Percentiles rank a stretch among this genome's conserved stretches.
Conservation (phyloP, 2,888 invertebrate genomes). For the Eupelmus urozonus region DNA sequence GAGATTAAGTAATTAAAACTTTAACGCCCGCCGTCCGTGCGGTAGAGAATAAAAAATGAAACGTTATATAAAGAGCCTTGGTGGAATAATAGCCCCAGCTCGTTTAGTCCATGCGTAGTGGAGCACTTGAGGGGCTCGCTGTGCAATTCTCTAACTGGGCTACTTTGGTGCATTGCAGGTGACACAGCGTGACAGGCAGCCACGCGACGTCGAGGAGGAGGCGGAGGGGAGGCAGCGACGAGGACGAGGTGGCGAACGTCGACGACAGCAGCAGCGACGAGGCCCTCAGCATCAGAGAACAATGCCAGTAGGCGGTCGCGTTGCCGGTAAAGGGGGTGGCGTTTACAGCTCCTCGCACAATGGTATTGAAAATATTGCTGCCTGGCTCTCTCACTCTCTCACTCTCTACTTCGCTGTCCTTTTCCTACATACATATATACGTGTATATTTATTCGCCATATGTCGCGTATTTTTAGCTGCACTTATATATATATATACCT, state of each 20-base stretch:
- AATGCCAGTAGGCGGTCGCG: conserved; percentile 84
- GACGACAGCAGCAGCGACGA: conserved; percentile 23
- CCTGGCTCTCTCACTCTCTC: not conserved
- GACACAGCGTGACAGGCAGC: conserved; percentile 59
- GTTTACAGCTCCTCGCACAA: conserved; percentile 86
- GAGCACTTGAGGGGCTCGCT: not conserved
- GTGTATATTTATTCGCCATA: conserved; percentile 1
- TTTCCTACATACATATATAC: not conserved
- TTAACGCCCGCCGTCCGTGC: too few relatives aligned
- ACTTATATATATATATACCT: conserved; percentile 1
- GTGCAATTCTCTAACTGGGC: not conserved
- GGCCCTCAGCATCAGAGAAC: conserved; percentile 56
- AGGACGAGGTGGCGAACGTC: conserved; percentile 15
- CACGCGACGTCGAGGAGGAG: conserved; percentile 13
- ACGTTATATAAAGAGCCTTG: too few relatives aligned
- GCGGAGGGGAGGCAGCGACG: conserved; percentile 10
- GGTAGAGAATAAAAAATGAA: too few relatives aligned
- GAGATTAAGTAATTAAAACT: too few relatives aligned
- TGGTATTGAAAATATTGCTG: conserved; percentile 79
- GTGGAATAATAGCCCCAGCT: too few relatives aligned
- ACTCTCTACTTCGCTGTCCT: conserved; percentile 4
- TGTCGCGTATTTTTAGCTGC: conserved; percentile 7
- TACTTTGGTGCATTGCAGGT: conserved; percentile 62
- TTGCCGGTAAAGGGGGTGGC: conserved; percentile 89
- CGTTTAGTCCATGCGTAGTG: not conserved